These are phyloP conservation scores for Stenurella melanura DNA, from an alignment of 2,888 invertebrate species.

Conservation along the genomic window DNA sequence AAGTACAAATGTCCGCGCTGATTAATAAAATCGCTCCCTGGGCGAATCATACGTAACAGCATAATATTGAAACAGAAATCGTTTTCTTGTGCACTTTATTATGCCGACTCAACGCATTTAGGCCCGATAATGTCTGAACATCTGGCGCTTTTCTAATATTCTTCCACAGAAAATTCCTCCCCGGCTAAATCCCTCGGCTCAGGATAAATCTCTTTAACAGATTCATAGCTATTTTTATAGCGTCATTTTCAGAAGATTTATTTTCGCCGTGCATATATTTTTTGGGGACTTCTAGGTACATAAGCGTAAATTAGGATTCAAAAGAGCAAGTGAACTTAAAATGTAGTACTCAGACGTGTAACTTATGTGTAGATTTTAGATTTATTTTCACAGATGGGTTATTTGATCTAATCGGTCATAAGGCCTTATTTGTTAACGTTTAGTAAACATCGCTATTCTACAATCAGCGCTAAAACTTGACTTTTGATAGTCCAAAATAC, in stretches of 20 bases:
- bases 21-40: constrained; percentile 1
- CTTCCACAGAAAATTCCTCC: constrained; percentile 27
- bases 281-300: not conserved
- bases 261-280: constrained; percentile 18
- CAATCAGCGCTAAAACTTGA: too few relatives aligned
- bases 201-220: constrained; percentile 34
- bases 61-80: constrained; percentile 8
- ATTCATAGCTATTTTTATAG: constrained; percentile 43
- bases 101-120: constrained; percentile 40
- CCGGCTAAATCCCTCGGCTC: constrained; percentile 27
- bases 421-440: too few relatives aligned
- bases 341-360: not conserved
- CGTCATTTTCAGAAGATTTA: constrained; percentile 37
- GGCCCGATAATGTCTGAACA: constrained; percentile 36
- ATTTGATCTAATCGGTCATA: too few relatives aligned
- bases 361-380: too few relatives aligned
- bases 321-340: not conserved
- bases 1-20: not conserved
- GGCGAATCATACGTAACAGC: not conserved
- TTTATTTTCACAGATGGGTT: too few relatives aligned
- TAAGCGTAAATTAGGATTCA: not conserved
- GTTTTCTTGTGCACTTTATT: constrained; percentile 40
- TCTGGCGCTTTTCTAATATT: constrained; percentile 36
- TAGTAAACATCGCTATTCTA: too few relatives aligned
- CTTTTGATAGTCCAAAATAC: too few relatives aligned